Evolutionary conservation across 2,113 vertebrate genomes (phyloP).

Genomic region (Zapus hudsonius): DNA sequence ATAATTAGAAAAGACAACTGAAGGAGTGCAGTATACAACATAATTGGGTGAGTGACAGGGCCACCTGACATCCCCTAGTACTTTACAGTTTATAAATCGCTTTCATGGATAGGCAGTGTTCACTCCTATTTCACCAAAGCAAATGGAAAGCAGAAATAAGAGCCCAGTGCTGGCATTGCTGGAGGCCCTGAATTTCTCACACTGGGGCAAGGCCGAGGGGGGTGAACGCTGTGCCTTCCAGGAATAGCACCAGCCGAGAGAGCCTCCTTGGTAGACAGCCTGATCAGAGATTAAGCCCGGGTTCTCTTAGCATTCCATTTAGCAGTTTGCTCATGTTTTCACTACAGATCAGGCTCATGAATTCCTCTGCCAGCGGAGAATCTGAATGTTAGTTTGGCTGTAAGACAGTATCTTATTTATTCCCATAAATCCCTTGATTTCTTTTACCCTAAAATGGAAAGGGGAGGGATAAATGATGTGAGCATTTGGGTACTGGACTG

Average conservation of each 20-base stretch:
- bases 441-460: conserved; percentile 69
- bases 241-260: conserved; percentile 72
- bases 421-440: conserved; percentile 70
- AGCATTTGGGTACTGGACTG: conserved; percentile 42
- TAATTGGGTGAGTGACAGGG: conserved; percentile 75
- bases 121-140: conserved; percentile 75
- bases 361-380: conserved; percentile 79
- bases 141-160: conserved; percentile 74
- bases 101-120: conserved; percentile 68
- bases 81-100: conserved; percentile 78
- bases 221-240: conserved; percentile 73
- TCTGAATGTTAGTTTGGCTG: conserved; percentile 72
- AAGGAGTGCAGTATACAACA: conserved; percentile 66
- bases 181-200: conserved; percentile 69
- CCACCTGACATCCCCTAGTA: conserved; percentile 74
- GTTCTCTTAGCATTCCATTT: conserved; percentile 79
- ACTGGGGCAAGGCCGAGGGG: conserved; percentile 18
- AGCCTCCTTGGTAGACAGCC: conserved; percentile 71
- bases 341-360: conserved; percentile 72
- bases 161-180: conserved; percentile 68
- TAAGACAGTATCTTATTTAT: conserved; percentile 80
- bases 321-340: conserved; percentile 77
- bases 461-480: conserved; percentile 32
- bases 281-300: conserved; percentile 73
- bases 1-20: conserved; percentile 78